Conservation (phyloP, 37 sponge, comb jelly and placozoan genomes). For the Mnemiopsis leidyi region DNA sequence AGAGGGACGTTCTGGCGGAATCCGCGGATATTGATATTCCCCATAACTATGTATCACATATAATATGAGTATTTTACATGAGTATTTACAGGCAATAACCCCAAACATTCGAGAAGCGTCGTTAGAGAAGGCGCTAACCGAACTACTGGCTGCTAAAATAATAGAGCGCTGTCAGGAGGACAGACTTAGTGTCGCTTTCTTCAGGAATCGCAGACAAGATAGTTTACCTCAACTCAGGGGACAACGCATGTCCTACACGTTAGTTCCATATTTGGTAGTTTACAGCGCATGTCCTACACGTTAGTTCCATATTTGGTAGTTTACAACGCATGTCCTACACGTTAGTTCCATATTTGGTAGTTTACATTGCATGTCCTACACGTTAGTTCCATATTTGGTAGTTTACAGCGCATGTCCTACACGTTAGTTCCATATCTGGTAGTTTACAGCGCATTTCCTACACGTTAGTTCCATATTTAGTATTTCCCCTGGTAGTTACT, state of each 20-base stretch:
- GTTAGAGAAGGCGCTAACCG: constrained; percentile 45
- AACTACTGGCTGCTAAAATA: constrained; percentile 44
- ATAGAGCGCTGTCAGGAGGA: constrained; percentile 63
- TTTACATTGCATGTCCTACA: constrained; percentile 37
- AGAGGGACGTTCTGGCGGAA: no score
- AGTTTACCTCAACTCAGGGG: constrained; percentile 12
- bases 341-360: no score
- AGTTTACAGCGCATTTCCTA: constrained; percentile 14
- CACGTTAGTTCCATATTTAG: no score
- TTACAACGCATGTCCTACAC: constrained; percentile 43
- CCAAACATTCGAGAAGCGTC: constrained; percentile 47
- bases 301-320: no score
- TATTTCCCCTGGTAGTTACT: no score
- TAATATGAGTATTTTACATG: no score
- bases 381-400: no score
- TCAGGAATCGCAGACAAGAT: constrained; percentile 59
- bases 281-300: constrained; percentile 49
- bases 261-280: no score
- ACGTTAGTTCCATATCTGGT: no score
- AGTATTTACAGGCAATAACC: constrained; percentile 32
- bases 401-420: constrained; percentile 35
- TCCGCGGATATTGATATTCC: no score
- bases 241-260: constrained; percentile 50
- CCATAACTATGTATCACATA: no score
- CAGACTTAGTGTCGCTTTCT: constrained; percentile 54